Conservation (phyloP, 2,113 vertebrate genomes). For the Arothron firmamentum region DNA sequence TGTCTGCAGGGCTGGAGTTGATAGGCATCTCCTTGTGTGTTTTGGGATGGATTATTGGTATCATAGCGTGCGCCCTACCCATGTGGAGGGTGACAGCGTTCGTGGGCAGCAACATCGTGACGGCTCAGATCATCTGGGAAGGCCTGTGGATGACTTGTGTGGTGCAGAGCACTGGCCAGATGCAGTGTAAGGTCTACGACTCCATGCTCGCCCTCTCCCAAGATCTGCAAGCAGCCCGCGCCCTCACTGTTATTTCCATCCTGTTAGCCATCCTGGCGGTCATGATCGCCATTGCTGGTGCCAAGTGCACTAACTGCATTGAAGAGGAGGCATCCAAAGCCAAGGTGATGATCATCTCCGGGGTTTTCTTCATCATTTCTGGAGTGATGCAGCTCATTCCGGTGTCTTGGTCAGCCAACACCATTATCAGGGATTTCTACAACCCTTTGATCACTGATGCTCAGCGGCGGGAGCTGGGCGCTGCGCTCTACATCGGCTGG, state of each 20-base stretch:
- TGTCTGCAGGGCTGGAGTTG: constrained; percentile 75
- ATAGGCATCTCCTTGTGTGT: constrained; percentile 72
- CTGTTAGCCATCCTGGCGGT: constrained; percentile 70
- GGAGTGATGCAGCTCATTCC: constrained; percentile 77
- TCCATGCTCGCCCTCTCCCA: constrained; percentile 75
- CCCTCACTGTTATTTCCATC: constrained; percentile 75
- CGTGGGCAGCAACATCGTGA: constrained; percentile 78
- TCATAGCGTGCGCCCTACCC: constrained; percentile 71
- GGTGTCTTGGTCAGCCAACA: constrained; percentile 75
- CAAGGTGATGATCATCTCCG: constrained; percentile 75
- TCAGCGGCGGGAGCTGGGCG: constrained; percentile 72
- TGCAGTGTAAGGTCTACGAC: constrained; percentile 79
- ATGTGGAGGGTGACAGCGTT: constrained; percentile 79
- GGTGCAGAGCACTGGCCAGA: constrained; percentile 77
- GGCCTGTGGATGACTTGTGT: constrained; percentile 79
- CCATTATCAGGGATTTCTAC: constrained; percentile 77
- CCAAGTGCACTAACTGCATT: constrained; percentile 79
- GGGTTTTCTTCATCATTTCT: constrained; percentile 72
- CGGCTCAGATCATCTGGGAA: constrained; percentile 77
- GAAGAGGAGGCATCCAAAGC: constrained; percentile 74
- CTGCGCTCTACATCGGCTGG: constrained; percentile 75
- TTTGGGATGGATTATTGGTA: constrained; percentile 75
- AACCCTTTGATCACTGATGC: constrained; percentile 69
- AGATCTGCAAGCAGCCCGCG: constrained; percentile 74
- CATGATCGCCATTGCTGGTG: constrained; percentile 71